Percentiles rank a stretch among this genome's conserved stretches.
These are phyloP conservation scores for Eriosoma lanigerum DNA, from an alignment of 1,140 invertebrate genomes.

Conservation along the genomic window DNA sequence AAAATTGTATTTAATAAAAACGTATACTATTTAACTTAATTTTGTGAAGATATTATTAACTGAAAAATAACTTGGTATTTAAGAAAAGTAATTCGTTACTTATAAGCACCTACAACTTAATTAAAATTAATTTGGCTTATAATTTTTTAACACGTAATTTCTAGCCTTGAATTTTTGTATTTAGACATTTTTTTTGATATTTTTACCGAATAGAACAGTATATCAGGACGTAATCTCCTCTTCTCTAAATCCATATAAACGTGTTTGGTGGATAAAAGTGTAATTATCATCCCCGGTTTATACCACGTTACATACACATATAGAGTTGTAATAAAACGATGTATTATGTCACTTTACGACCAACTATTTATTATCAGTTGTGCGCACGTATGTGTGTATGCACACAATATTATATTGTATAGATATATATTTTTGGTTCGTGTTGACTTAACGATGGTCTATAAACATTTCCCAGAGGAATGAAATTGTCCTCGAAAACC, in stretches of 20 bases:
- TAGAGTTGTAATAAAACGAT: slow-evolving; percentile 18
- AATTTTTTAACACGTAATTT: too few species aligned
- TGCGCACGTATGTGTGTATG: not conserved
- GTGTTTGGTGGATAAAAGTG: slow-evolving; percentile 3
- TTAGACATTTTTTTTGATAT: too few species aligned
- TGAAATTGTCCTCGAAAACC: not conserved
- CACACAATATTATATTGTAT: too few species aligned
- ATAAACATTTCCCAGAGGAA: slow-evolving; percentile 17
- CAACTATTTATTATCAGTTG: slow-evolving; percentile 7
- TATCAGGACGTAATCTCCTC: not conserved
- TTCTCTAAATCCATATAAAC: not conserved
- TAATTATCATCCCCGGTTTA: not conserved
- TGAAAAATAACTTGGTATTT: too few species aligned
- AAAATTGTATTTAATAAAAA: too few species aligned
- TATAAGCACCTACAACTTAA: too few species aligned
- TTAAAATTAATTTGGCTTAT: too few species aligned
- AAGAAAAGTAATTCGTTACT: too few species aligned
- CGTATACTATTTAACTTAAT: too few species aligned
- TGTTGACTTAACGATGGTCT: slow-evolving; percentile 27
- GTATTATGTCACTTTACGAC: slow-evolving; percentile 36
- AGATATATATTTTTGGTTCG: not conserved
- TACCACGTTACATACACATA: not conserved
- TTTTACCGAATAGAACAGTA: too few species aligned
- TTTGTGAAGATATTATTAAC: too few species aligned
- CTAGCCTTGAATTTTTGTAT: too few species aligned